Evolutionary conservation across 2,888 invertebrate genomes (phyloP), one percentile per base, ranked within the genome.

Genomic region (Mythimna loreyi): DNA sequence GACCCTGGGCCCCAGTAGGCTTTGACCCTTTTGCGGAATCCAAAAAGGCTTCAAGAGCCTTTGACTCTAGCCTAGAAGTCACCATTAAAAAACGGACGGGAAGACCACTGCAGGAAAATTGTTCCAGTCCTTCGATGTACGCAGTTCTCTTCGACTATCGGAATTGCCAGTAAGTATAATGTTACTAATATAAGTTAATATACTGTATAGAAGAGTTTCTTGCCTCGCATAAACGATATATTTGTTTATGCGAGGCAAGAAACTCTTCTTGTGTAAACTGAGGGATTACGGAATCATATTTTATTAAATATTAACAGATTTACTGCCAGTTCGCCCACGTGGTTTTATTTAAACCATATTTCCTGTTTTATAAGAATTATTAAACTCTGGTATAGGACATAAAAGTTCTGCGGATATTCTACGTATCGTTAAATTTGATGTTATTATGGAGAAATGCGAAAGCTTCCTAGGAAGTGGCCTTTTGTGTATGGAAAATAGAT

Each of bases 311-410:
- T 78, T 65, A 62, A 68, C 65, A 28, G 47, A 43, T 62, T 65
- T 60, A 56, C 50, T 33, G 50, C 57, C 21, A 45, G 57, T 58
- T 40, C 63, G 36, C 74, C 74, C 63, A 78, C 64, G 36, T 50
- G 28, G 36, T 11, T 47, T 28, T 58, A 58, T 45, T 56, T 55
- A 8, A 23, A 55, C 11, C 53, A n/a, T 49, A 25, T 45, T 36
- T 75, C 55, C 72, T 56, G 75, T 43, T 56, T 60, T 60, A 67
- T 49, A 55, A n/a, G 55, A 56, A 59, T 75, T 43, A 49, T 73
- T 50, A 53, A 2, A 30, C 49, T 56, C 40, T 33, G 40, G 25
- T 4, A 21, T 7, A 33, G 23, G 19, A 36, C 23, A 43, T 49
- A 25, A 55, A 63, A 64, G 11, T 8, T 55, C 1, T 30, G 13